A percentile compares a stretch with the other conserved stretches of the same genome.
These are phyloP conservation scores for Archivesica marissinica DNA, from an alignment of 1,140 invertebrate species.

Conservation along the genomic window DNA sequence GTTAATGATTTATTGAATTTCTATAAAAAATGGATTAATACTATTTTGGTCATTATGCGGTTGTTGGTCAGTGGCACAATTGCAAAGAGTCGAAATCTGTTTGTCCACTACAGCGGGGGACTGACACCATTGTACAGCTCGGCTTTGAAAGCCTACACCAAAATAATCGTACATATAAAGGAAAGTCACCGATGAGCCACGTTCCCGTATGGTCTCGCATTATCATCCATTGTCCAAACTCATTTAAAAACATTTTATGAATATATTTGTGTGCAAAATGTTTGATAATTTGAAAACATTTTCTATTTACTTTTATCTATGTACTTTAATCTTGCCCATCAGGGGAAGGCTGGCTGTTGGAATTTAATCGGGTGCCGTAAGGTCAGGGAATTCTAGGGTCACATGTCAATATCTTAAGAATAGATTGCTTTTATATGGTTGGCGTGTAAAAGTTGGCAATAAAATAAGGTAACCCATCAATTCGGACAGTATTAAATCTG, in stretches of 20 bases:
- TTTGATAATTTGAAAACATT: conserved; percentile 49
- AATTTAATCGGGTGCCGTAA: conserved; percentile 34
- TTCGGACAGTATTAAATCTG: conserved; percentile 29
- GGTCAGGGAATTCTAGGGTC: conserved; percentile 49
- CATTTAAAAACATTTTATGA: conserved; percentile 53
- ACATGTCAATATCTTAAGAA: conserved; percentile 11
- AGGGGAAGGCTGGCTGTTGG: neutral
- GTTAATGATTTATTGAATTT: neutral
- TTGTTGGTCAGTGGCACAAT: conserved; percentile 25
- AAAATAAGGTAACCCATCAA: neutral
- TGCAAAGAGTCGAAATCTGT: neutral
- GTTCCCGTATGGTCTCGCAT: conserved; percentile 14
- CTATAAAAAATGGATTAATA: neutral
- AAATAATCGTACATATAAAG: conserved; percentile 9
- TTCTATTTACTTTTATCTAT: conserved; percentile 55
- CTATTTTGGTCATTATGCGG: conserved; percentile 12
- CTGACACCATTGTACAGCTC: conserved; percentile 29
- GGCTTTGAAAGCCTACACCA: conserved; percentile 36
- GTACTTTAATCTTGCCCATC: conserved; percentile 21
- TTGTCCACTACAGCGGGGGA: neutral
- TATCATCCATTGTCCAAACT: conserved; percentile 27
- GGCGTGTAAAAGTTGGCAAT: conserved; percentile 37
- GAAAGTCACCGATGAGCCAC: neutral
- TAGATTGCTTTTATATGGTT: conserved; percentile 44
- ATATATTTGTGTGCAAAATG: conserved; percentile 39